Evolutionary conservation across 2,888 invertebrate species (phyloP).

Genomic region (Diploptera punctata): DNA sequence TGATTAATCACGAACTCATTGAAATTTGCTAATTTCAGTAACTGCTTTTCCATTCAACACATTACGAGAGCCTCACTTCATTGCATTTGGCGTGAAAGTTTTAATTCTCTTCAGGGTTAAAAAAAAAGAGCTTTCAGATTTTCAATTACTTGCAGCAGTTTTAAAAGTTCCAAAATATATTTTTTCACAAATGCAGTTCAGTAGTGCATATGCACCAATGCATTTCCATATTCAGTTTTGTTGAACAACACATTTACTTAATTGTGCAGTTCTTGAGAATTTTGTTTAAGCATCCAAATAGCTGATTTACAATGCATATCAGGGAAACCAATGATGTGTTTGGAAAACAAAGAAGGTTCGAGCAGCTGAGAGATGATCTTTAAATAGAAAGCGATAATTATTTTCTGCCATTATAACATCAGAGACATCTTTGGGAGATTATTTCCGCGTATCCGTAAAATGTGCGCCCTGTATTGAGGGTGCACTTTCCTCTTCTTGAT

Average conservation of each 20-base stretch:
- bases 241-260: background rate
- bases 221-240: background rate
- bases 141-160: background rate
- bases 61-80: background rate
- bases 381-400: background rate
- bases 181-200: background rate
- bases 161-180: background rate
- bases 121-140: background rate
- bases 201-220: too few species aligned
- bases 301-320: background rate
- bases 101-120: background rate
- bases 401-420: background rate
- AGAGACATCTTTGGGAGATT: background rate
- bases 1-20: too few species aligned
- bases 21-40: background rate
- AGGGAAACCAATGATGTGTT: background rate
- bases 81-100: too few species aligned
- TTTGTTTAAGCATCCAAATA: background rate
- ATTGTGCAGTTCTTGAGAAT: background rate
- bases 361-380: background rate
- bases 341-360: background rate
- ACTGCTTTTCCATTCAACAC: background rate
- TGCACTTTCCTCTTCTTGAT: background rate
- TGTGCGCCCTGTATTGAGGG: background rate
- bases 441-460: background rate